phyloP scores from a whole-genome alignment of 2,797 vertebrate species.

The Sciurus vulgaris region DNA sequence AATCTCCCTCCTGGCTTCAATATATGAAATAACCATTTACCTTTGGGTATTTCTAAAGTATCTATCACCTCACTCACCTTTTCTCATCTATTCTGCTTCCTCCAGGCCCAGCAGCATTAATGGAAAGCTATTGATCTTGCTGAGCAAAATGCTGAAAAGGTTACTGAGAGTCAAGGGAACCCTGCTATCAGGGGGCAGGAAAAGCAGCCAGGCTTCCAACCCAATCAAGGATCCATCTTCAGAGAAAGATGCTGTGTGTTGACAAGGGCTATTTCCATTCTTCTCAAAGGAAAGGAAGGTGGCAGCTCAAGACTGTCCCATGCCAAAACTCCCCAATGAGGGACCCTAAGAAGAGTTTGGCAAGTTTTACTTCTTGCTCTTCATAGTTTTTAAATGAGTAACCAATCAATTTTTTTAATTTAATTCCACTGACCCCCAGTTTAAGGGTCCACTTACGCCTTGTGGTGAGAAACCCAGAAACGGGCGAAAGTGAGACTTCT shows the following conservation, averaged over 20 bases:
- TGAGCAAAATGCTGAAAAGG: conserved; percentile 73
- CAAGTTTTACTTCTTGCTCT: conserved; percentile 25
- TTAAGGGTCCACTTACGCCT: not conserved
- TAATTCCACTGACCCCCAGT: not conserved
- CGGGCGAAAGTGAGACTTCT: not conserved
- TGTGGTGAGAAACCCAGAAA: not conserved
- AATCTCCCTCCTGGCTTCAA: conserved; percentile 63
- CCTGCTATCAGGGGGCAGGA: conserved; percentile 28
- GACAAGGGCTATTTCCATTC: not conserved
- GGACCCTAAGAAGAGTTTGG: not conserved
- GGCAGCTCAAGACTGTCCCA: not conserved
- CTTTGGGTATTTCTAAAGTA: conserved; percentile 73
- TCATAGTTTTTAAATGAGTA: conserved; percentile 33
- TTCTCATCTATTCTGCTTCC: conserved; percentile 67
- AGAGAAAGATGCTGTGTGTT: not conserved
- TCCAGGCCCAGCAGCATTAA: conserved; percentile 68
- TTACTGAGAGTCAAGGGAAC: conserved; percentile 61
- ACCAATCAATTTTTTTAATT: not conserved
- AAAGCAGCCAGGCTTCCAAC: conserved; percentile 44
- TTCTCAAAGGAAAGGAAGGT: not conserved
- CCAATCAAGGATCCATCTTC: conserved; percentile 65
- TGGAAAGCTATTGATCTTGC: conserved; percentile 79
- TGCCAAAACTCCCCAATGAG: not conserved
- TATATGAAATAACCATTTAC: conserved; percentile 71
- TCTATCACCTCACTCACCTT: conserved; percentile 66